A percentile compares a stretch with the other conserved stretches of the same genome.
phyloP scores from a whole-genome alignment of 2,888 invertebrate genomes.

The Ormyrus nitidulus region DNA sequence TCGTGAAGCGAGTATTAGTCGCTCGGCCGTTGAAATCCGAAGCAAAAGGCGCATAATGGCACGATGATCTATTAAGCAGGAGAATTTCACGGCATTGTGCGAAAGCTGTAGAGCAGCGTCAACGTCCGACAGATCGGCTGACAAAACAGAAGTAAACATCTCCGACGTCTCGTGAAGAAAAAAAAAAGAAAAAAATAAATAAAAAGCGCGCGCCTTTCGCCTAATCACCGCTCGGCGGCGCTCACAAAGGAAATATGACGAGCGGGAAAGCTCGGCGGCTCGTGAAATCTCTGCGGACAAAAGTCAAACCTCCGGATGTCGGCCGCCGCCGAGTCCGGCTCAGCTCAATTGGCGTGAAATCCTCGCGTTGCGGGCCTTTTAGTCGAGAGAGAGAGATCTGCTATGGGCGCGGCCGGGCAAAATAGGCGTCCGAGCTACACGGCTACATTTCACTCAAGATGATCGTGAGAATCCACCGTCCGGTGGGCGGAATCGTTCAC shows the following conservation, averaged over 20 bases:
- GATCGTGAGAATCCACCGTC: conserved; percentile 67
- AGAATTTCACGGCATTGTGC: no score
- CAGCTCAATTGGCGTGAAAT: conserved; percentile 73
- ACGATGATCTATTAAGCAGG: no score
- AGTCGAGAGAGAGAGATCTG: conserved; percentile 2
- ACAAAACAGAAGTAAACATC: no score
- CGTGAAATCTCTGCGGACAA: conserved; percentile 62
- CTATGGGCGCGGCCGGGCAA: conserved; percentile 43
- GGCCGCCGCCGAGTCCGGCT: conserved; percentile 62
- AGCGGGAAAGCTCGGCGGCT: conserved; percentile 53
- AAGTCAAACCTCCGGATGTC: conserved; percentile 67
- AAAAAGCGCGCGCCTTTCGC: no score
- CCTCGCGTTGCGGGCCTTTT: conserved; percentile 62
- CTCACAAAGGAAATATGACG: background rate
- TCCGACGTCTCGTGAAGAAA: no score
- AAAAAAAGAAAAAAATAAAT: no score
- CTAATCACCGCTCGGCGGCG: background rate
- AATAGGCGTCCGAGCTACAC: background rate
- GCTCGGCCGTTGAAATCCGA: no score
- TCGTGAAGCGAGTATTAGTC: no score
- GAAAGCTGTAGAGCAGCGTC: no score
- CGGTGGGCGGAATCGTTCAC: conserved; percentile 41
- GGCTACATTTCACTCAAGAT: conserved; percentile 49
- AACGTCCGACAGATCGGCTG: no score
- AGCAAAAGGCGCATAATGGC: no score